Percentiles rank a stretch among this genome's conserved stretches.
Evolutionary conservation across 2,888 invertebrate genomes (phyloP).

Genomic region (Pterostichus niger): DNA sequence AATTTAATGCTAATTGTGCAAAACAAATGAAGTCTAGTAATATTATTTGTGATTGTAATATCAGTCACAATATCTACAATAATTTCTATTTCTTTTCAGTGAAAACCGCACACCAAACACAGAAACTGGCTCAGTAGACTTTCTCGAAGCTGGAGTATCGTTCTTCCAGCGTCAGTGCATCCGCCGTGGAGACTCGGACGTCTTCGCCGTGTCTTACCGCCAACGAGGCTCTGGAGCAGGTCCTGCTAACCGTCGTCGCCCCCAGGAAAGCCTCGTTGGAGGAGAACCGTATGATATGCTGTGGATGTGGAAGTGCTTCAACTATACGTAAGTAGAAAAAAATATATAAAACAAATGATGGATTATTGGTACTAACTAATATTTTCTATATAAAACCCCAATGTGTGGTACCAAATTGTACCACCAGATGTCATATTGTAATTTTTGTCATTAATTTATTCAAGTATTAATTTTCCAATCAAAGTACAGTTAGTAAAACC

Average conservation of each 20-base stretch:
- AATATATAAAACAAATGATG: no score
- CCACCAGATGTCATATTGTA: no score
- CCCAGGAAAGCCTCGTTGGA: constrained; percentile 81
- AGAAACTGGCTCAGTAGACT: constrained; percentile 77
- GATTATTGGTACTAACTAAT: no score
- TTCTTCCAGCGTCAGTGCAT: constrained; percentile 81
- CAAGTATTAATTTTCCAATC: no score
- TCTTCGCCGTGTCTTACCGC: constrained; percentile 79
- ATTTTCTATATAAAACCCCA: no score
- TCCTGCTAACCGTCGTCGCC: constrained; percentile 72
- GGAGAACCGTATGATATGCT: constrained; percentile 81
- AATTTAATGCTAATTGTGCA: no score
- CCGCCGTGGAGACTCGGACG: constrained; percentile 78
- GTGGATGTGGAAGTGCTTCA: constrained; percentile 85
- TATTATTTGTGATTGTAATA: no score
- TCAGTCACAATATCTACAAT: constrained; percentile 62
- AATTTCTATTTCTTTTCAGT: constrained; percentile 69
- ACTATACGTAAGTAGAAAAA: constrained; percentile 79
- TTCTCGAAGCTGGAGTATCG: constrained; percentile 82
- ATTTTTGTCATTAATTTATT: no score
- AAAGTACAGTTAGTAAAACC: no score
- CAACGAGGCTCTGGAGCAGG: constrained; percentile 79
- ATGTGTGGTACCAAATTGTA: no score
- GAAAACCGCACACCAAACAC: constrained; percentile 72
- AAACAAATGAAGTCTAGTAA: no score